Percentiles rank a stretch among this genome's conserved stretches.
phyloP scores from a whole-genome alignment of 2,797 vertebrate species.

The Mormyrus proboscirostris region DNA sequence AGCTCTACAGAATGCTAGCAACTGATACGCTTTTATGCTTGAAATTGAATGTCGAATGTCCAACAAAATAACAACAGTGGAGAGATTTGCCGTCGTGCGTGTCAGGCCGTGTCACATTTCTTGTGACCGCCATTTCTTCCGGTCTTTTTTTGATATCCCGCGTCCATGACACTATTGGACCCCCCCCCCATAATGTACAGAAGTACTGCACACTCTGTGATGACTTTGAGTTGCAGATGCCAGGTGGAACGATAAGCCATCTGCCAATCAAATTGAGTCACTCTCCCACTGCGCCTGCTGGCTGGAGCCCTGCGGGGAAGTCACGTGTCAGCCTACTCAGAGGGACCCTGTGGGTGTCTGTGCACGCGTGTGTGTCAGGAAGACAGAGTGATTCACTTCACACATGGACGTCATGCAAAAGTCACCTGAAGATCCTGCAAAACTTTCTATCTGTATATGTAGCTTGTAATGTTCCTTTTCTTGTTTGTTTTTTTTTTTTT shows the following conservation, averaged over 20 bases:
- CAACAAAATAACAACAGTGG: background rate
- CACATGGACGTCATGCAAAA: background rate
- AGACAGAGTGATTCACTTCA: background rate
- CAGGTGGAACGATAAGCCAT: slow-evolving; percentile 46
- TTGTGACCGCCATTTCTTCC: background rate
- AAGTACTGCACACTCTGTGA: background rate
- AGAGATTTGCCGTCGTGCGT: background rate
- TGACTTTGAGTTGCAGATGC: slow-evolving; percentile 35
- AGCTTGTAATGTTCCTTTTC: background rate
- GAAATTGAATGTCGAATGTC: background rate
- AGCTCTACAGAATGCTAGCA: background rate
- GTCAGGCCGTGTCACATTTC: background rate
- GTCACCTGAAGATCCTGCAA: background rate
- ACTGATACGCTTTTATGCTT: background rate
- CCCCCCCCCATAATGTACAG: background rate
- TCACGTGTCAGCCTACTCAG: background rate
- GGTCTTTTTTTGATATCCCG: background rate
- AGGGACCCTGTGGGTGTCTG: slow-evolving; percentile 8
- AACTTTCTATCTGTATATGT: background rate
- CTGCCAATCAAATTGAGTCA: slow-evolving; percentile 62
- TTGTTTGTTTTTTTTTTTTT: background rate
- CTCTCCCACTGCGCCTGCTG: slow-evolving; percentile 55
- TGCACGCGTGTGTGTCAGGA: background rate
- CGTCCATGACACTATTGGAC: background rate
- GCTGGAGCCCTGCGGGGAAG: slow-evolving; percentile 48